Conservation (phyloP, 2,113 vertebrate species). For the Dromiciops gliroides region DNA sequence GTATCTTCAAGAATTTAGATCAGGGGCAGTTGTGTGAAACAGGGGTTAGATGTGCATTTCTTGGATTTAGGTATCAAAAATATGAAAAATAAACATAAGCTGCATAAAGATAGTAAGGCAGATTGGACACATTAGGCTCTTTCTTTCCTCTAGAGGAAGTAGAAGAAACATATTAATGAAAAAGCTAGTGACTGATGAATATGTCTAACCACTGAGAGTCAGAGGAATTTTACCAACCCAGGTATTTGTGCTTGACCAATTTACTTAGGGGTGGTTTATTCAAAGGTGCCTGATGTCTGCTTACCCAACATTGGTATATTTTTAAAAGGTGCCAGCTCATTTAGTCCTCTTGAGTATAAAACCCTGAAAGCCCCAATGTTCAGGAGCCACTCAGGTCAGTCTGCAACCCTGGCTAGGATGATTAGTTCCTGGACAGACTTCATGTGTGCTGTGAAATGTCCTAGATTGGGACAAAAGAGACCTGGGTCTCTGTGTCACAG, state of each 20-base stretch:
- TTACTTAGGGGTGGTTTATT: neutral
- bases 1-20: too few species aligned
- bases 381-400: neutral
- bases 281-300: neutral
- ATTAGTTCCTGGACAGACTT: neutral
- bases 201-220: neutral
- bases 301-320: neutral
- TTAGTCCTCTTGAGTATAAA: neutral
- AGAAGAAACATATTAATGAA: neutral
- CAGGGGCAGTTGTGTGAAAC: too few species aligned
- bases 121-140: neutral
- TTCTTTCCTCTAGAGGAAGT: neutral
- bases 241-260: neutral
- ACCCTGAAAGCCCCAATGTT: neutral
- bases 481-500: neutral
- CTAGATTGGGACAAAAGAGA: neutral
- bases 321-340: neutral
- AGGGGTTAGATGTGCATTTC: too few species aligned
- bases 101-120: neutral
- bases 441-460: neutral
- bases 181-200: neutral
- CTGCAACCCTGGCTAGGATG: neutral
- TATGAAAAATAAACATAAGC: too few species aligned
- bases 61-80: too few species aligned
- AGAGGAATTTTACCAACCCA: neutral